These are phyloP conservation scores for Zaprionus gabonicus DNA, from an alignment of 1,140 invertebrate species.

Conservation along the genomic window DNA sequence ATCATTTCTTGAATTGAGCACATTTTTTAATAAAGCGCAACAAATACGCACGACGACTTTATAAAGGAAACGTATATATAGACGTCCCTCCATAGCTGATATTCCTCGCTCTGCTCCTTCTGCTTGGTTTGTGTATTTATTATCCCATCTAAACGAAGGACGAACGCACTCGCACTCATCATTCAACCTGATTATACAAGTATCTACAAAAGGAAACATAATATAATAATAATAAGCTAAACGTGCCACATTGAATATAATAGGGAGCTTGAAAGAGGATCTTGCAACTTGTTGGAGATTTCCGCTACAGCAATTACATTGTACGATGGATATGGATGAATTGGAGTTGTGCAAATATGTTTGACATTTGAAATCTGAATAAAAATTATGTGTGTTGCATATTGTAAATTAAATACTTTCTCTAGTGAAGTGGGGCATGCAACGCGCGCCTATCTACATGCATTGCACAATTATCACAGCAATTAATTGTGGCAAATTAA, in stretches of 20 bases:
- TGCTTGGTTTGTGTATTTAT: slow-evolving; percentile 60
- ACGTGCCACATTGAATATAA: slow-evolving; percentile 1
- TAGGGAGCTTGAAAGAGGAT: neutral
- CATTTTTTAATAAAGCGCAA: slow-evolving; percentile 78
- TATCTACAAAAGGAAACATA: slow-evolving; percentile 67
- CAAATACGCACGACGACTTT: slow-evolving; percentile 42
- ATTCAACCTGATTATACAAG: slow-evolving; percentile 68
- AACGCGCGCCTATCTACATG: slow-evolving; percentile 1
- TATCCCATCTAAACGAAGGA: slow-evolving; percentile 47
- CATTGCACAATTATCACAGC: slow-evolving; percentile 62
- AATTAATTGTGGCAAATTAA: slow-evolving; percentile 81
- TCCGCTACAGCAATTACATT: neutral
- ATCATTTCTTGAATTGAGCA: slow-evolving; percentile 71
- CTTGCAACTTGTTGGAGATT: neutral
- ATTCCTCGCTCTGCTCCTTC: slow-evolving; percentile 1
- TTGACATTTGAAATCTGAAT: slow-evolving; percentile 4
- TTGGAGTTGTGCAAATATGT: neutral
- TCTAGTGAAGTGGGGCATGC: slow-evolving; percentile 9
- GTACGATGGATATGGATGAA: neutral
- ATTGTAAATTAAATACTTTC: slow-evolving; percentile 20
- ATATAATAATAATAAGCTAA: slow-evolving; percentile 69
- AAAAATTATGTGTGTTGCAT: slow-evolving; percentile 5
- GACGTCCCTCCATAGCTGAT: slow-evolving; percentile 13
- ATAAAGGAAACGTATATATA: slow-evolving; percentile 40
- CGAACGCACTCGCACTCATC: slow-evolving; percentile 48